Base-by-base conservation (phyloP, 2,113 vertebrate genomes). In the Nesogale talazaci region DNA sequence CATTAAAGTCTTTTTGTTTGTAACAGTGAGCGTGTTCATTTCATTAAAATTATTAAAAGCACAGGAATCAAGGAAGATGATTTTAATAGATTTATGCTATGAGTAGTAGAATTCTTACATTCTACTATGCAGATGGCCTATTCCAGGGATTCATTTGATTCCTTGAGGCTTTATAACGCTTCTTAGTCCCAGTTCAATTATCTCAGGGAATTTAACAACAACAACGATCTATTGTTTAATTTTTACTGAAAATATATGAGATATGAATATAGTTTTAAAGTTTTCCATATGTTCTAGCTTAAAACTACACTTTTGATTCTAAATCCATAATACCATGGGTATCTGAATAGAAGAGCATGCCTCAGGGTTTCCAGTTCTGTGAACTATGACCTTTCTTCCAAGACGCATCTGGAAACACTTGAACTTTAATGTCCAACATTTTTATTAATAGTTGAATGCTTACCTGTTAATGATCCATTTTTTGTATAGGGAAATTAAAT, bases 81-180 rank as follows among this genome's bases (percentile, higher is more conserved):
- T 36, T 83, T 80, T 97, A 86, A 78, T 29, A 1, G 96, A 96
- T 95, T 96, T 96, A 94, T 91, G 91, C 92, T 87, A 46, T 46
- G 46, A 88, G 83, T 83, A 72, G 92, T 90, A 97, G 80, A 94
- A 95, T 91, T 94, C 88, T 92, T 85, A 96, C 72, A 4, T 14
- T 3, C 77, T 83, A 80, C 23, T 25, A 94, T 42, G 78, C 6
- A 88, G 2, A 87, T 34, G 40, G 2, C 29, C 38, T 65, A 15
- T 31, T n/a, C 5, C 61, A 57, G 78, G 6, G 52, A 89, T 70
- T 34, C 67, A 0, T 83, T 57, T 4, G 19, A 83, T 93, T 84
- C 57, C 61, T 6, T 78, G 67, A 96, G 38, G 27, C 79, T 94
- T 82, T 38, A 90, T 20, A 77, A 34, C 36, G 81, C 2, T 34